Evolutionary conservation across 2,888 invertebrate genomes (phyloP).

Genomic region (Eupithecia abbreviata): DNA sequence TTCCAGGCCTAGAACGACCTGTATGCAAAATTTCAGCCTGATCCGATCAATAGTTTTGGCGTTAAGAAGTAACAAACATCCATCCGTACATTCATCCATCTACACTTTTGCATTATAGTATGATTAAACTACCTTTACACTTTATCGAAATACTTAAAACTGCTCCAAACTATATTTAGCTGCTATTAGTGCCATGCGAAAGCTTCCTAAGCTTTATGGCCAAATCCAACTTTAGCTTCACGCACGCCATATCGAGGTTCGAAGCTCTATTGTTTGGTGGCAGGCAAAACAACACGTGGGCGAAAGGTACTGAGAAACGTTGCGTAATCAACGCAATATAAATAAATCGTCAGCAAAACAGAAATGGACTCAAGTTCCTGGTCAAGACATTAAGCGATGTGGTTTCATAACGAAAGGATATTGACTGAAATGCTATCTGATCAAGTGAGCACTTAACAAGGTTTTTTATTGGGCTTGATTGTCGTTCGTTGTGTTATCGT

Average conservation of each 20-base stretch:
- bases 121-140: neutral
- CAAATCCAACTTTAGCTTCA: neutral
- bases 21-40: too few relatives aligned
- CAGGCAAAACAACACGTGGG: conserved; percentile 59
- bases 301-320: conserved; percentile 58
- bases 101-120: too few relatives aligned
- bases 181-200: neutral
- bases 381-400: conserved; percentile 1
- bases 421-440: neutral
- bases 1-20: too few relatives aligned
- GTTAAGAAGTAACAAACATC: too few relatives aligned
- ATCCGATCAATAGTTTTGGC: too few relatives aligned
- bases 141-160: neutral
- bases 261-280: conserved; percentile 13
- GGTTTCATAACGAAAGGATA: conserved; percentile 4
- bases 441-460: neutral
- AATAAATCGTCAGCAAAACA: conserved; percentile 48
- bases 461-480: neutral
- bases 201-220: neutral
- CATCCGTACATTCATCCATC: too few relatives aligned
- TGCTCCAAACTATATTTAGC: neutral
- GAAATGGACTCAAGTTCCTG: conserved; percentile 22
- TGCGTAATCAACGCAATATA: conserved; percentile 51
- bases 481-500: neutral
- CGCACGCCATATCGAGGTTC: neutral